phyloP scores from a whole-genome alignment of 2,797 vertebrate genomes.

The Pangasius macronema region DNA sequence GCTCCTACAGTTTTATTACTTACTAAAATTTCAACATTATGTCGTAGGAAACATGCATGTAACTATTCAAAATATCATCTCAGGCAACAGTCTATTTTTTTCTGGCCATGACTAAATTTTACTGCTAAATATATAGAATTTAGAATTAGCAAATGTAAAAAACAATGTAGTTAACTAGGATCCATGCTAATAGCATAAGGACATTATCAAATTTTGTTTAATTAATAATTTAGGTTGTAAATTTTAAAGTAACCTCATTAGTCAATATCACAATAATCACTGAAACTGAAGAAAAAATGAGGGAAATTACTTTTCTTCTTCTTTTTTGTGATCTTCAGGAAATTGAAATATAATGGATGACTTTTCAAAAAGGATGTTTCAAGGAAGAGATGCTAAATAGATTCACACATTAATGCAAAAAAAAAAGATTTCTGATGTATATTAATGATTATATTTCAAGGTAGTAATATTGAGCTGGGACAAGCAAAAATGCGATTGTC shows the following conservation, averaged over 20 bases:
- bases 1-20: not conserved
- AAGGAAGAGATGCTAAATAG: not conserved
- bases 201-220: not conserved
- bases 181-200: not conserved
- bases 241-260: not conserved
- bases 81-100: not conserved
- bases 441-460: not conserved
- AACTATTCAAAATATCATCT: not conserved
- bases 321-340: not conserved
- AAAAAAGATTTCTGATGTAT: not conserved
- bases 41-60: not conserved
- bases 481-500: not conserved
- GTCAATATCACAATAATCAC: not conserved
- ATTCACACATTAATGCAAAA: not conserved
- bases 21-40: not conserved
- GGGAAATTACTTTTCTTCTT: not conserved
- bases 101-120: not conserved
- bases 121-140: not conserved
- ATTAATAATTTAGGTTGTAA: not conserved
- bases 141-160: not conserved
- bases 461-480: not conserved
- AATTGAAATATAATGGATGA: not conserved
- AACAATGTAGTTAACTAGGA: not conserved
- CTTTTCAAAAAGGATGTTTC: not conserved
- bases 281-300: not conserved